Evolutionary conservation across 2,113 vertebrate species (phyloP).

Genomic region (Typhlomys cinereus): DNA sequence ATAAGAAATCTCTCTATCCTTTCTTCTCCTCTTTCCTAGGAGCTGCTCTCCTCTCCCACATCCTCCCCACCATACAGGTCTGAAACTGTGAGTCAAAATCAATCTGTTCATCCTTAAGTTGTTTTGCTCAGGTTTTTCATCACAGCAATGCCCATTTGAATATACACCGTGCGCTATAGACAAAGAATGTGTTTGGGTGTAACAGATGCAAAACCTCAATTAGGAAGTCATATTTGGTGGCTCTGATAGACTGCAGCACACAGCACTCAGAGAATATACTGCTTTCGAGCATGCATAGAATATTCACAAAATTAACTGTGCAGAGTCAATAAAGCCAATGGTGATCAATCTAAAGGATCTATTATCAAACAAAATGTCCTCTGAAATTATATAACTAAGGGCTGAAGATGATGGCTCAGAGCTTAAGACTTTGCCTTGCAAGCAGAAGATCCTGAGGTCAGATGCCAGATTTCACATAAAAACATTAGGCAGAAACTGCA

Average conservation of each 20-base stretch:
- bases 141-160: neutral
- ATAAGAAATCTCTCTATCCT: neutral
- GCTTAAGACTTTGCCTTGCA: too few species aligned
- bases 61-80: neutral
- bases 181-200: neutral
- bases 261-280: neutral
- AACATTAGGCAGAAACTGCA: too few species aligned
- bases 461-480: too few species aligned
- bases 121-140: neutral
- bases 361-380: neutral
- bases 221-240: neutral
- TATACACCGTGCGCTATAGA: neutral
- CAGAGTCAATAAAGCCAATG: neutral
- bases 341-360: neutral
- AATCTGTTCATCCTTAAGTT: neutral
- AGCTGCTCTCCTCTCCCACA: neutral
- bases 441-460: too few species aligned
- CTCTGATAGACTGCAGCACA: neutral
- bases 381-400: neutral
- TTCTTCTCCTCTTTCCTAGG: too few species aligned
- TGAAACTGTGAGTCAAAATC: neutral
- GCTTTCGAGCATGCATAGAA: neutral
- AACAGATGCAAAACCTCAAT: neutral
- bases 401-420: conserved; percentile 7
- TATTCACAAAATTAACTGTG: conserved; percentile 16